A percentile compares a stretch with the other conserved stretches of the same genome.
Conservation (phyloP, 1,140 invertebrate genomes). For the Samia ricini region DNA sequence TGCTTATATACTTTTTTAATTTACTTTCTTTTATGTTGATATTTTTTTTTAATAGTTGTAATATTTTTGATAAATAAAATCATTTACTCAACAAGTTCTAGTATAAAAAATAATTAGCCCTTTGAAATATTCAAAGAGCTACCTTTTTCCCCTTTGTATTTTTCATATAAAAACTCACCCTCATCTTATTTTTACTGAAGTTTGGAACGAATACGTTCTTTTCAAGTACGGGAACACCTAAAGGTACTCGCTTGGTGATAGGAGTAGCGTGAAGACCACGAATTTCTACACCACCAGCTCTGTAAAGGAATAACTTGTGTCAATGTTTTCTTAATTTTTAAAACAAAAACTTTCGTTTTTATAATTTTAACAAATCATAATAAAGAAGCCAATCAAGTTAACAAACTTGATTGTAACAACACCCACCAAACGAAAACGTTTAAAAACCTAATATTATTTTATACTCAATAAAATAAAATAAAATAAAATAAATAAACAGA, state of each 20-base stretch:
- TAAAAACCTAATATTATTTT: too few species aligned
- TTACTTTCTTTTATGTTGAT: too few species aligned
- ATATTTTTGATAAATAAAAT: too few species aligned
- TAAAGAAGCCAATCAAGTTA: too few species aligned
- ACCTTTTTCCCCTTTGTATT: too few species aligned
- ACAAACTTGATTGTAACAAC: too few species aligned
- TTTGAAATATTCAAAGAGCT: background rate
- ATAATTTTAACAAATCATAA: background rate
- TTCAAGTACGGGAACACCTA: slow-evolving; percentile 84
- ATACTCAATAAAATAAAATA: too few species aligned
- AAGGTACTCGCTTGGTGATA: slow-evolving; percentile 83
- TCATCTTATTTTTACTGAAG: slow-evolving; percentile 61
- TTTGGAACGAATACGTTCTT: slow-evolving; percentile 88
- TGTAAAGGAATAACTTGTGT: slow-evolving; percentile 43
- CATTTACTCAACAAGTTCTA: background rate
- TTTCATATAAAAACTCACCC: slow-evolving; percentile 26
- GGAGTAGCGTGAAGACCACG: slow-evolving; percentile 88
- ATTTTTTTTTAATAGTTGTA: too few species aligned
- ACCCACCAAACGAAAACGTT: too few species aligned
- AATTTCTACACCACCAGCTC: slow-evolving; percentile 90
- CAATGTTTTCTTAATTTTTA: background rate
- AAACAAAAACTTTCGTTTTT: too few species aligned
- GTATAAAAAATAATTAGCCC: background rate
- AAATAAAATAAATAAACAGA: too few species aligned
- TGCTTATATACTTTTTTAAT: too few species aligned